These are phyloP conservation scores for Adineta ricciae DNA, from an alignment of 2,888 invertebrate genomes.

Conservation along the genomic window DNA sequence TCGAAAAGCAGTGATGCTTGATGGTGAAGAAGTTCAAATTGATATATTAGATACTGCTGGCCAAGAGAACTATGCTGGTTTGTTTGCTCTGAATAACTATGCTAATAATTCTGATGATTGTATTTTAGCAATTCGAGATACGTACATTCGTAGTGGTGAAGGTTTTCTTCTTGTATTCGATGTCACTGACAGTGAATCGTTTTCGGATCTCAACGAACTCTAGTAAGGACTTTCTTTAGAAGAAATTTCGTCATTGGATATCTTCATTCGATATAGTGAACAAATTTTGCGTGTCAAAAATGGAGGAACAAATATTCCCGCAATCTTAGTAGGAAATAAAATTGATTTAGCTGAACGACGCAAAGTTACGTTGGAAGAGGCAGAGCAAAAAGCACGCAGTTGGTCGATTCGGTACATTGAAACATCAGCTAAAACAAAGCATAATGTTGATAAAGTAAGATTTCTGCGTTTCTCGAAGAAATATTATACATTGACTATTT, in stretches of 20 bases:
- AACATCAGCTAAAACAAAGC: constrained; percentile 31
- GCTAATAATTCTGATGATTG: no score
- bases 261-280: constrained; percentile 59
- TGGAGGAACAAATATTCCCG: constrained; percentile 55
- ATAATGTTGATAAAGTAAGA: constrained; percentile 31
- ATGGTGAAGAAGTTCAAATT: constrained; percentile 96
- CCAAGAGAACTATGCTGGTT: constrained; percentile 92
- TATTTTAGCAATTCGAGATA: constrained; percentile 61
- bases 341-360: constrained; percentile 24
- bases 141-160: constrained; percentile 98
- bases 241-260: no score
- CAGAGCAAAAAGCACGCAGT: constrained; percentile 28
- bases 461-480: no score
- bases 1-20: constrained; percentile 90
- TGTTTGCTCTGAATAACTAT: constrained; percentile 53
- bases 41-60: constrained; percentile 99
- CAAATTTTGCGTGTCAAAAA: constrained; percentile 59
- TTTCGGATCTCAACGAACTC: constrained; percentile 94
- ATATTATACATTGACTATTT: no score
- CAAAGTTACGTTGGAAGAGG: constrained; percentile 31
- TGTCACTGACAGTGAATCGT: constrained; percentile 96
- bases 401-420: constrained; percentile 30
- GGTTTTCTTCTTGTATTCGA: constrained; percentile 98
- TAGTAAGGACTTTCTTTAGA: constrained; percentile 57
- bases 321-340: constrained; percentile 33